These are phyloP conservation scores for Diadromus collaris DNA, from an alignment of 2,888 invertebrate genomes.

Conservation along the genomic window DNA sequence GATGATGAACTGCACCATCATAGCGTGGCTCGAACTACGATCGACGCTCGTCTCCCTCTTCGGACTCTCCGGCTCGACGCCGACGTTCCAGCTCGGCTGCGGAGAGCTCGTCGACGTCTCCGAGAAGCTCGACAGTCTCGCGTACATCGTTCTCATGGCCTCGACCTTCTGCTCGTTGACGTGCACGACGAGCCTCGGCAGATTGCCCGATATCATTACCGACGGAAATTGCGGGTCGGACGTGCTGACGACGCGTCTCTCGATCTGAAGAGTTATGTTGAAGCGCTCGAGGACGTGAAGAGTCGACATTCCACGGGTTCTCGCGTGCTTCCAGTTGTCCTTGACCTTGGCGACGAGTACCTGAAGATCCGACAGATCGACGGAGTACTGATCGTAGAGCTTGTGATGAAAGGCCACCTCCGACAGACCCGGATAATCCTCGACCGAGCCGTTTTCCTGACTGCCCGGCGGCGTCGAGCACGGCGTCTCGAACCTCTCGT, in stretches of 20 bases:
- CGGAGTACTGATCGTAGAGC: slow-evolving; percentile 89
- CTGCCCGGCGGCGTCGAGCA: slow-evolving; percentile 94
- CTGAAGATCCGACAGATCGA: slow-evolving; percentile 80
- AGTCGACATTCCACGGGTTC: slow-evolving; percentile 90
- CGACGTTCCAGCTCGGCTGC: slow-evolving; percentile 54
- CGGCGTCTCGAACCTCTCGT: slow-evolving; percentile 83
- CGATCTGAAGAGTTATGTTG: slow-evolving; percentile 85
- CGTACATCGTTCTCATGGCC: slow-evolving; percentile 83
- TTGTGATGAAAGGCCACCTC: slow-evolving; percentile 85
- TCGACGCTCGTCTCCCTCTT: slow-evolving; percentile 75
- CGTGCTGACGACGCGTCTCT: slow-evolving; percentile 90
- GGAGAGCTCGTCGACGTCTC: slow-evolving; percentile 62
- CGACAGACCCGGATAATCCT: slow-evolving; percentile 77
- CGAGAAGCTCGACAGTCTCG: slow-evolving; percentile 77
- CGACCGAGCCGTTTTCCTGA: slow-evolving; percentile 83
- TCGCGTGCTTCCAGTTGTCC: slow-evolving; percentile 95
- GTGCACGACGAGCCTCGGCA: slow-evolving; percentile 94
- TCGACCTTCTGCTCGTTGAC: slow-evolving; percentile 94
- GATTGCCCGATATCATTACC: slow-evolving; percentile 90
- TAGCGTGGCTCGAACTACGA: slow-evolving; percentile 79
- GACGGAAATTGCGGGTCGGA: slow-evolving; percentile 94
- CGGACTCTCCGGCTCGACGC: slow-evolving; percentile 74
- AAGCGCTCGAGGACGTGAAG: slow-evolving; percentile 91
- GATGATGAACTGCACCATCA: slow-evolving; percentile 93
- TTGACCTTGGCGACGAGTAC: slow-evolving; percentile 93